Evolutionary conservation across 2,888 invertebrate genomes (phyloP).

Genomic region (Maniola hyperantus): DNA sequence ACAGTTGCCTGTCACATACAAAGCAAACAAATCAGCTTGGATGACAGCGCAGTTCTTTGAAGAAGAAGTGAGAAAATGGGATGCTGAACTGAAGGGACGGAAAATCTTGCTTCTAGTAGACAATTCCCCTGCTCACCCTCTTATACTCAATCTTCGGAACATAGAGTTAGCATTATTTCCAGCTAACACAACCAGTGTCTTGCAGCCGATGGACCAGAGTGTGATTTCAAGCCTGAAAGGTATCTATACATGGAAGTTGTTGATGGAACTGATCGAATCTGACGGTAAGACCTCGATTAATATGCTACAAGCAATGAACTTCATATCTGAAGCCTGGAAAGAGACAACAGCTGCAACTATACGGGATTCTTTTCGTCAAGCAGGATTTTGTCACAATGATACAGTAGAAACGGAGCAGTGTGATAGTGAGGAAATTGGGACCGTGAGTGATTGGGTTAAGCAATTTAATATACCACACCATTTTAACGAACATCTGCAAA

Average conservation of each 20-base stretch:
- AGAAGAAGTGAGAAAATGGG: slow-evolving; percentile 41
- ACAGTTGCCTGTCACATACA: slow-evolving; percentile 47
- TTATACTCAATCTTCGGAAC: slow-evolving; percentile 42
- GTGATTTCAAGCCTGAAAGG: slow-evolving; percentile 46
- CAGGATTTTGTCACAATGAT: slow-evolving; percentile 27
- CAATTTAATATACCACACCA: background rate
- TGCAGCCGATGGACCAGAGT: slow-evolving; percentile 48
- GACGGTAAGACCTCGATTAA: background rate
- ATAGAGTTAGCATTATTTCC: slow-evolving; percentile 50
- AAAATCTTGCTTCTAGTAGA: slow-evolving; percentile 48
- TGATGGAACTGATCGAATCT: slow-evolving; percentile 19
- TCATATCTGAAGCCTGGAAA: slow-evolving; percentile 43
- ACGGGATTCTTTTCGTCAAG: slow-evolving; percentile 38
- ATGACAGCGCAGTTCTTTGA: slow-evolving; percentile 48
- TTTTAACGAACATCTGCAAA: background rate
- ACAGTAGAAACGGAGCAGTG: background rate
- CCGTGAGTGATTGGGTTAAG: slow-evolving; percentile 11
- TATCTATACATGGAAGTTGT: slow-evolving; percentile 44
- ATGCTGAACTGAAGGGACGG: slow-evolving; percentile 40
- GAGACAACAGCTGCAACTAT: slow-evolving; percentile 39
- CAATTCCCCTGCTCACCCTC: slow-evolving; percentile 44
- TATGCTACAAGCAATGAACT: slow-evolving; percentile 42
- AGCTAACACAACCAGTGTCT: slow-evolving; percentile 24
- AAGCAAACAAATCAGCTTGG: slow-evolving; percentile 47
- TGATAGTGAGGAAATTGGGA: background rate